Base-by-base conservation (phyloP, 1,140 invertebrate genomes). In the Cotesia vestalis region DNA sequence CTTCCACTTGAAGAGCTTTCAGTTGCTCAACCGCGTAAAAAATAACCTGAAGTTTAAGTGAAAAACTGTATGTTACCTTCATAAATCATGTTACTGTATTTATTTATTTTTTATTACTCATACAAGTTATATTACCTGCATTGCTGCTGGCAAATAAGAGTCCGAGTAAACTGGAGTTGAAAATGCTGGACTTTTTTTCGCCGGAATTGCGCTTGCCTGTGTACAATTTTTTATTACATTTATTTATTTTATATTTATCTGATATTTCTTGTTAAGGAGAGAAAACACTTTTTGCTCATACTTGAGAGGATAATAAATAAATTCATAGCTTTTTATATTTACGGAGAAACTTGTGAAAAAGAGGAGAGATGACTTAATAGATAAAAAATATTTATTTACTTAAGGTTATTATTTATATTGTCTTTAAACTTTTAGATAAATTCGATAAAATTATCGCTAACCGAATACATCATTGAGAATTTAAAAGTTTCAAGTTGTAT, bases 11-110 rank as follows among this genome's bases (percentile, higher is more conserved):
- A 1, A 80, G 66, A 38, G 66, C 61, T 61, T 81, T 84, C 46
- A 84, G 35, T 69, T 85, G 83, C 6, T 84, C 82, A 6, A 84
- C 84, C 2, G 81, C 76, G 63, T 85, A 79, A 72, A 84, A 85
- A 70, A 84, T 85, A 12, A 85, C 84, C 84, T 85, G 59, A n/a
- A 72, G 8, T 64, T 85, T 59, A n/a, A 72, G 8, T 64, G 57
- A 57, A 38, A 67, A 59, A 66, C 17, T n/a, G 36, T 51, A 61
- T 71, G 27, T 52, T 62, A 34, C 3, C 6, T 20, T 51, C n/a
- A n/a, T 55, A 14, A 55, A 14, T 14, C n/a, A 55, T 38, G 9
- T 14, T 68, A 59, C 38, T 52, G 1, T 51, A 51, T 20, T 51
- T 66, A 9, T n/a, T 66, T 38, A 46, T 27, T 20, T 55, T 66